Base-by-base conservation (phyloP, 2,797 vertebrate species). In the Glossophaga mutica region DNA sequence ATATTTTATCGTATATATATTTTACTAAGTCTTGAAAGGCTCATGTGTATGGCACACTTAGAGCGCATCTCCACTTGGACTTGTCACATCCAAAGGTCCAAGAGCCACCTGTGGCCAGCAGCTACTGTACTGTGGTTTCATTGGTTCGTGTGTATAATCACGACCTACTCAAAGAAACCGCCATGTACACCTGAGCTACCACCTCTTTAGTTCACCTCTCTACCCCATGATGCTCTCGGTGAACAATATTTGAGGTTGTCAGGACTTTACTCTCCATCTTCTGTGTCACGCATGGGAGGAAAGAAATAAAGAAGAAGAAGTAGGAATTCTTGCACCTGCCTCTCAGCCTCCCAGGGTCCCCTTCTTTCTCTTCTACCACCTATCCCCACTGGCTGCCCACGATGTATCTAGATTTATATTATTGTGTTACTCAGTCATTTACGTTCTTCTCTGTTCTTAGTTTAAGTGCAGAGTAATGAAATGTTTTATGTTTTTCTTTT, bases 401-500 rank as follows among this genome's bases (percentile, higher is more conserved):
- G 0, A n/a, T 42, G 16, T 29, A 10, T 50, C 52, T 29, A 24
- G 32, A 44, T 88, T 46, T 82, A 19, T 57, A 44, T 52, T 71
- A 34, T 1, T 42, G 10, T 67, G 14, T 70, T 48, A 65, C 52
- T 73, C 22, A 88, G 87, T 29, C 19, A 5, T 52, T 46, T 74
- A 57, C 6, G 24, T 15, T 76, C 46, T 34, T 71, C 79, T 79
- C 42, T 85, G 9, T 81, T 52, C 42, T 62, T 46, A 59, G 81
- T 24, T 74, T 94, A 91, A 94, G 87, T 81, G 79, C 39, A 81
- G 18, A 88, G 15, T 74, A 46, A 87, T 44, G 37, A 93, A 87
- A 88, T 57, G 12, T 15, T 86, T 89, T 10, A 52, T 32, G 44
- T 73, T 73, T 79, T 87, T 44, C 73, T 73, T 91, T n/a, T 46